Conservation (phyloP, 2,113 vertebrate genomes). For the Vulpes ferrilata region DNA sequence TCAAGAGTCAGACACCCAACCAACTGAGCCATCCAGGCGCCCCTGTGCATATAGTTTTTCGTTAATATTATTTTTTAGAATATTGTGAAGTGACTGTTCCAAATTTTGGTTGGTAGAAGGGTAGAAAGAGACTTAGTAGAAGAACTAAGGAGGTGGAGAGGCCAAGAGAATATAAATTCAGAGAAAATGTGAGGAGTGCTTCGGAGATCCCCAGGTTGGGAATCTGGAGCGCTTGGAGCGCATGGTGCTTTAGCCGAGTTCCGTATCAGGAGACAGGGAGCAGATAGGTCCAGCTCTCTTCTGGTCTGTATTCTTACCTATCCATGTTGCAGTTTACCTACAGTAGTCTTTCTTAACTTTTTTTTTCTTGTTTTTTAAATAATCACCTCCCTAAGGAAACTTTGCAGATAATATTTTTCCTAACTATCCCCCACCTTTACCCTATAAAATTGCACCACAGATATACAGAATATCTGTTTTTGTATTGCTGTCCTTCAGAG, state of each 20-base stretch:
- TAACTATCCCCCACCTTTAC: background rate
- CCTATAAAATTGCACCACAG: background rate
- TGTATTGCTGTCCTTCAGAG: background rate
- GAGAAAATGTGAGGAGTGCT: background rate
- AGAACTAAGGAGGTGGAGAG: background rate
- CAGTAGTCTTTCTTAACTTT: background rate
- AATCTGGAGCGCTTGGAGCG: background rate
- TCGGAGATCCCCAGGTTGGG: background rate
- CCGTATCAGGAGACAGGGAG: background rate
- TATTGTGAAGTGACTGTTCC: background rate
- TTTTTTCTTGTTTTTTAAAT: background rate
- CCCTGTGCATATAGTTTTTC: background rate
- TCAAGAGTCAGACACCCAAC: background rate
- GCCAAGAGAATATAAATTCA: background rate
- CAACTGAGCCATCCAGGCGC: background rate
- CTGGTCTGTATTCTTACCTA: background rate
- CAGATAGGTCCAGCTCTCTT: background rate
- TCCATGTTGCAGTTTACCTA: background rate
- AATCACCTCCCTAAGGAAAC: background rate
- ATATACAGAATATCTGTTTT: background rate
- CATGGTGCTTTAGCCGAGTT: background rate
- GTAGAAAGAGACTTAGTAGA: background rate
- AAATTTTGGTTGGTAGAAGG: background rate
- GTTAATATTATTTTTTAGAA: background rate
- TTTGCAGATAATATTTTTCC: background rate